These are phyloP conservation scores for Argya squamiceps DNA, from an alignment of 2,797 vertebrate genomes.

Conservation along the genomic window DNA sequence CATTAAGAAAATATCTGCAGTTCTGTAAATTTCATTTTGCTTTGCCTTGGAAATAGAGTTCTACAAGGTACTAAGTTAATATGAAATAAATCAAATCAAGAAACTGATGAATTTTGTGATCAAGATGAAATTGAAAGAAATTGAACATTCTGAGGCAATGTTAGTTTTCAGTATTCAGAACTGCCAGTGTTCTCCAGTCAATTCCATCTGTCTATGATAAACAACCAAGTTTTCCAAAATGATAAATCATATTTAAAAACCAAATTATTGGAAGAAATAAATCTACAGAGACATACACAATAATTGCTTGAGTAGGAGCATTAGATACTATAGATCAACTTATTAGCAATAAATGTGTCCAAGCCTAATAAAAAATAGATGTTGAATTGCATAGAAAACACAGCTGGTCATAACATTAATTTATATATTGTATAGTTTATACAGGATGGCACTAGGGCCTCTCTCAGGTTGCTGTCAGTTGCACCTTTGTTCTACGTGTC, in stretches of 20 bases:
- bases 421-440: not conserved
- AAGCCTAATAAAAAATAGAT: not conserved
- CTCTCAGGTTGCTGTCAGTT: not conserved
- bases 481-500: not conserved
- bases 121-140: constrained; percentile 4
- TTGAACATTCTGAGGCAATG: not conserved
- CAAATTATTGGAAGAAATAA: not conserved
- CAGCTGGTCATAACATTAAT: not conserved
- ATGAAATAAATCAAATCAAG: constrained; percentile 23
- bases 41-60: constrained; percentile 19
- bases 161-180: constrained; percentile 1
- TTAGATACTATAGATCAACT: not conserved
- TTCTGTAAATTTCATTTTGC: not conserved
- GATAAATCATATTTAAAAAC: not conserved
- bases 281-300: not conserved
- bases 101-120: not conserved
- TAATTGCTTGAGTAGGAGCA: not conserved
- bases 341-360: not conserved
- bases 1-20: not conserved
- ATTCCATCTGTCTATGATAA: not conserved
- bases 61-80: not conserved
- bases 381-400: not conserved
- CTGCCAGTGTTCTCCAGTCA: not conserved
- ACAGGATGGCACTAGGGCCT: not conserved
- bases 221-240: not conserved